Evolutionary conservation across 2,888 invertebrate genomes (phyloP).

Genomic region (Luffia ferchaultella): DNA sequence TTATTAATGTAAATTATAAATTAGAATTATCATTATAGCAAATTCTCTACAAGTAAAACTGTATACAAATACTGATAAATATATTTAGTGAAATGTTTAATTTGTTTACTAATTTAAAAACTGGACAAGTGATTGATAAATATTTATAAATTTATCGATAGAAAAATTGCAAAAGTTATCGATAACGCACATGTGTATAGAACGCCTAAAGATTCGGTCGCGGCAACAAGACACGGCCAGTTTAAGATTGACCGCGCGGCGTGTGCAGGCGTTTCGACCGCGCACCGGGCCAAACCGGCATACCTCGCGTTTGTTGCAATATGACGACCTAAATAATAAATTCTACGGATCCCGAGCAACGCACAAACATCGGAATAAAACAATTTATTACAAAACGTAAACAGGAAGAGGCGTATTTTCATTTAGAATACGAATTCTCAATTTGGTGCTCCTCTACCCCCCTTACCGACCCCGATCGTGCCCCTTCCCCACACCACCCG

Average conservation of each 20-base stretch:
- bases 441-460: conserved; percentile 23
- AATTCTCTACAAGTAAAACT: too few relatives aligned
- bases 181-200: not conserved
- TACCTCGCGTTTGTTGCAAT: too few relatives aligned
- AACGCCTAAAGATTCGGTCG: not conserved
- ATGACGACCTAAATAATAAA: conserved; percentile 35
- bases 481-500: conserved; percentile 25
- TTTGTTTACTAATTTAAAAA: too few relatives aligned
- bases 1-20: too few relatives aligned
- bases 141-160: too few relatives aligned
- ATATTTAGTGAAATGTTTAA: too few relatives aligned
- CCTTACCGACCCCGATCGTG: conserved; percentile 6
- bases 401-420: conserved; percentile 65
- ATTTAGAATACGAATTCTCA: conserved; percentile 63
- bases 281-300: too few relatives aligned
- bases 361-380: conserved; percentile 54
- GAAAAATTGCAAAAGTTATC: too few relatives aligned
- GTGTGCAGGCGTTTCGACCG: not conserved
- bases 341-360: conserved; percentile 22
- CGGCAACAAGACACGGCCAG: not conserved
- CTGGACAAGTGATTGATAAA: too few relatives aligned
- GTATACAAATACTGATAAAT: too few relatives aligned
- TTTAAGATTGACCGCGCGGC: not conserved
- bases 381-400: conserved; percentile 67
- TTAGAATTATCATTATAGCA: too few relatives aligned